Conservation (phyloP, 2,888 invertebrate genomes). For the Hyalella azteca region DNA sequence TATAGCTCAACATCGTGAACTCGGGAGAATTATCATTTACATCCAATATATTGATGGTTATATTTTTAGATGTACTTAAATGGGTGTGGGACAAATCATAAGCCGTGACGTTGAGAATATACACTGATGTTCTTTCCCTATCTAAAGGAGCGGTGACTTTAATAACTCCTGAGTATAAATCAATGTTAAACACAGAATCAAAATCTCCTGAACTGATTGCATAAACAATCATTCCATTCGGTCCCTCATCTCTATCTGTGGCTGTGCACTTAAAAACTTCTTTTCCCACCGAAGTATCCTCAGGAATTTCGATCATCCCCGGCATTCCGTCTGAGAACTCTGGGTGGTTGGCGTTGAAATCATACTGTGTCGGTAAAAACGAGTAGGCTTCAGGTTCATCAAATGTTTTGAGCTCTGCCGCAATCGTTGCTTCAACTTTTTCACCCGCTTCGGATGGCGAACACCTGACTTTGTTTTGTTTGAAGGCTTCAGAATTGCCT, state of each 20-base stretch:
- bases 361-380: conserved; percentile 46
- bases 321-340: conserved; percentile 82
- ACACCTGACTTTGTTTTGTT: conserved; percentile 49
- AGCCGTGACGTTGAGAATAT: conserved; percentile 83
- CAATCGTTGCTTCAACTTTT: conserved; percentile 81
- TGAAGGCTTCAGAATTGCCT: conserved; percentile 24
- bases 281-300: conserved; percentile 78
- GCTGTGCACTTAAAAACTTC: conserved; percentile 59
- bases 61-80: conserved; percentile 78
- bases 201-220: conserved; percentile 82
- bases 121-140: conserved; percentile 81
- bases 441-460: conserved; percentile 66
- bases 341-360: conserved; percentile 81
- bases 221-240: conserved; percentile 87
- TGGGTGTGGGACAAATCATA: conserved; percentile 85
- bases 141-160: conserved; percentile 87
- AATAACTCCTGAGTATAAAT: conserved; percentile 83
- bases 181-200: conserved; percentile 84
- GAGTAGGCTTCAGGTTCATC: conserved; percentile 67
- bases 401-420: conserved; percentile 79
- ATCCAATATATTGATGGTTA: conserved; percentile 83
- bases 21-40: conserved; percentile 88
- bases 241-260: conserved; percentile 74
- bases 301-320: conserved; percentile 80
- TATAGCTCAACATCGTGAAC: conserved; percentile 80